Conservation (phyloP, 2,888 invertebrate species). For the Pterobdella sp. region DNA sequence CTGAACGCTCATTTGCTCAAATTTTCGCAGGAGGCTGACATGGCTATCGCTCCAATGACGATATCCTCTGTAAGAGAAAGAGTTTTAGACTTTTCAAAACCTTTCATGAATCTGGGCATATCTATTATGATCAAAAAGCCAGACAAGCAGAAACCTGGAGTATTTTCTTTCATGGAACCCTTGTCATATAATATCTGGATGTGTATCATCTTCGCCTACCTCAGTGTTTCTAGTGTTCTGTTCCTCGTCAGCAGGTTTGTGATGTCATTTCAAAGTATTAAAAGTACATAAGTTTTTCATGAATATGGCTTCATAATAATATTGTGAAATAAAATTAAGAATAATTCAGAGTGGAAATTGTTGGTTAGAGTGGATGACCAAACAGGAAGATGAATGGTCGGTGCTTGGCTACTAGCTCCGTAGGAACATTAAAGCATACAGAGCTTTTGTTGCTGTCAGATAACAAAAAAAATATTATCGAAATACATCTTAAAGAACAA, state of each 20-base stretch:
- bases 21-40: slow-evolving; percentile 69
- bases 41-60: slow-evolving; percentile 87
- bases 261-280: no score
- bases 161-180: slow-evolving; percentile 94
- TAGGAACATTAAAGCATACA: neutral
- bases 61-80: slow-evolving; percentile 84
- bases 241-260: slow-evolving; percentile 72
- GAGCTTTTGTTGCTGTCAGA: neutral
- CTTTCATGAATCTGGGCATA: slow-evolving; percentile 90
- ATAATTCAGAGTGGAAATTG: neutral
- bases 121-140: slow-evolving; percentile 90
- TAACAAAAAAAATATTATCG: no score
- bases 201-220: slow-evolving; percentile 73
- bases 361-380: neutral
- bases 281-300: neutral
- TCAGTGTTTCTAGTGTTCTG: slow-evolving; percentile 92
- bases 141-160: slow-evolving; percentile 83
- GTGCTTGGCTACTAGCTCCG: neutral
- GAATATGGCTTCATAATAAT: neutral
- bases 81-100: slow-evolving; percentile 93
- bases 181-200: slow-evolving; percentile 96
- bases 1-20: no score
- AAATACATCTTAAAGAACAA: no score
- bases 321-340: neutral
- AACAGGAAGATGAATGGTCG: neutral